phyloP scores from a whole-genome alignment of 2,113 vertebrate genomes.

The Cyphomyrus discorhynchus region DNA sequence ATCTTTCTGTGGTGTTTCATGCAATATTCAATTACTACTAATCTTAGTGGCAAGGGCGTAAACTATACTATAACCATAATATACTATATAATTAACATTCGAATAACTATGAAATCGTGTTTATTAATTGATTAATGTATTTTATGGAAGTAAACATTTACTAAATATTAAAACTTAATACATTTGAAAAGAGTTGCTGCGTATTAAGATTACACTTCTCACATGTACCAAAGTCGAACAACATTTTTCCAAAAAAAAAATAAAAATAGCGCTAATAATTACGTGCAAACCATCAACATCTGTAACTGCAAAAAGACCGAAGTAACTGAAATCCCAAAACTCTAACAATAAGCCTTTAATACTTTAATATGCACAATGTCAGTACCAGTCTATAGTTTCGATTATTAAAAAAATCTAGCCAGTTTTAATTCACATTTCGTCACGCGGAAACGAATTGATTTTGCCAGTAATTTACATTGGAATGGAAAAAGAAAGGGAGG shows the following conservation, averaged over 20 bases:
- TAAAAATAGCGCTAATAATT: background rate
- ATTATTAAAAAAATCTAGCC: background rate
- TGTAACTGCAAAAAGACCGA: background rate
- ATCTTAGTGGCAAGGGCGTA: background rate
- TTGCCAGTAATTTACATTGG: conserved; percentile 33
- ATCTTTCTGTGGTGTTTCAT: background rate
- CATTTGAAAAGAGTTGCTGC: background rate
- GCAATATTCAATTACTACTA: background rate
- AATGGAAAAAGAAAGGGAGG: conserved; percentile 11
- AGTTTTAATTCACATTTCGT: background rate
- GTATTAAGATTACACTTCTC: background rate
- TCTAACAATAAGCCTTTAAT: background rate
- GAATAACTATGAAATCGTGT: background rate
- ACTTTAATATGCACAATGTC: background rate
- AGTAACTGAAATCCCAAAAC: background rate
- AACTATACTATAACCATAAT: background rate
- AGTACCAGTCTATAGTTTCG: background rate
- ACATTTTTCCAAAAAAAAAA: background rate
- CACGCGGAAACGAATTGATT: background rate
- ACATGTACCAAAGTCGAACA: background rate
- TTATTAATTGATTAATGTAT: background rate
- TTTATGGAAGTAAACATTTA: background rate
- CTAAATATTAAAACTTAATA: background rate
- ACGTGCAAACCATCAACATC: background rate
- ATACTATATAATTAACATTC: background rate